Percentiles rank a stretch among this genome's conserved stretches.
Evolutionary conservation across 2,113 vertebrate genomes (phyloP).

Genomic region (Galemys pyrenaicus): DNA sequence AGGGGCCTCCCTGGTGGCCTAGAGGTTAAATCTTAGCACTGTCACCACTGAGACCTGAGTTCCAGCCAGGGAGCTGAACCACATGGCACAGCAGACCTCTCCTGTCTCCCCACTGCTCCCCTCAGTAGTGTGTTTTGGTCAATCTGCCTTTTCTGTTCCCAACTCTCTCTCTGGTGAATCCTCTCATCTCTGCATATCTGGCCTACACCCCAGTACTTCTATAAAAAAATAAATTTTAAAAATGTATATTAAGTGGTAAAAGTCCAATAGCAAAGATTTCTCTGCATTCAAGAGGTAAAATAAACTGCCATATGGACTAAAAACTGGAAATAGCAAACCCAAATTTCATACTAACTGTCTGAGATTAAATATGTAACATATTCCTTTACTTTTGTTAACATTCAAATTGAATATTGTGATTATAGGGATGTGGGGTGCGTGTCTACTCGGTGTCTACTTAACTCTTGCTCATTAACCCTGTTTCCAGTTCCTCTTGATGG

Average conservation of each 20-base stretch:
- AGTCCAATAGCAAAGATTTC: neutral
- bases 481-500: neutral
- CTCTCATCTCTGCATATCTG: too few species aligned
- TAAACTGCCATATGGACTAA: neutral
- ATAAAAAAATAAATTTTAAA: too few species aligned
- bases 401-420: neutral
- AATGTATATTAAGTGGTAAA: neutral
- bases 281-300: neutral
- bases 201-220: too few species aligned
- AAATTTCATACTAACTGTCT: conserved; percentile 4
- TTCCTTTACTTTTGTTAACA: neutral
- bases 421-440: neutral
- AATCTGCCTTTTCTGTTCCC: too few species aligned
- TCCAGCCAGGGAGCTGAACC: too few species aligned
- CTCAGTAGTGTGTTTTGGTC: too few species aligned
- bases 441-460: neutral
- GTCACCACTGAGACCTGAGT: too few species aligned
- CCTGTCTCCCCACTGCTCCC: too few species aligned
- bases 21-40: too few species aligned
- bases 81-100: too few species aligned
- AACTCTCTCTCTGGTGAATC: too few species aligned
- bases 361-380: neutral
- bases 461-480: neutral
- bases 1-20: neutral
- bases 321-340: neutral